Evolutionary conservation across 2,113 vertebrate species (phyloP), one percentile per base, ranked within the genome.

Genomic region (Tachuris rubrigastra): DNA sequence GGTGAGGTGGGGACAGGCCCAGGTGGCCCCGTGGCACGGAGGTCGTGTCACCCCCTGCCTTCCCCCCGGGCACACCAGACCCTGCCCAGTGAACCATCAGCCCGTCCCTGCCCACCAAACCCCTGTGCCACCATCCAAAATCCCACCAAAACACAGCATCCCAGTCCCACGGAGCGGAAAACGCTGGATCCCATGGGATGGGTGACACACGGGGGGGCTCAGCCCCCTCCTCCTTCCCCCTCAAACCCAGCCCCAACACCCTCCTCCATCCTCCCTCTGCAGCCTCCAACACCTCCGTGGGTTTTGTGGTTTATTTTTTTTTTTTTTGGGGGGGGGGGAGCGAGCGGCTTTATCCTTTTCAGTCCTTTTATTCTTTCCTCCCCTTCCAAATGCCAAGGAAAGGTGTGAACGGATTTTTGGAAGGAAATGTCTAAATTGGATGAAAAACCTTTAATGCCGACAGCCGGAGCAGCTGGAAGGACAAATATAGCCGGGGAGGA

Each of bases 391-490:
- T 30, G 56, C 63, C 81, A 46, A 68, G 39, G 59, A 37, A 93
- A 95, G 81, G 88, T 55, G 85, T 50, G 39, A 84, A 83, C 14
- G 65, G 85, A 10, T 86, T 96, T 91, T 94, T 84, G 91, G 91
- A 77, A 93, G 85, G 82, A 81, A 90, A 77, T 4, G 46, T 84
- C 33, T 37, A 79, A 84, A 89, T 77, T 27, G 63, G 44, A 58
- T 65, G 56, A 66, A 85, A 91, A 79, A 42, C 77, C 85, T 89
- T 86, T 59, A 11, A n/a, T 52, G 73, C 73, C 63, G 68, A 72
- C 91, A 93, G 91, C 80, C 80, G 47, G 94, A 95, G 86, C 91
- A 95, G 71, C 95, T 94, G 91, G 91, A 94, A 87, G 93, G 91
- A 92, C 89, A 87, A 92, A 92, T 82, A 87, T 77, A 90, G 78